Evolutionary conservation across 2,888 invertebrate genomes (phyloP), one percentile per base, ranked within the genome.

Genomic region (Ariolimax columbianus): DNA sequence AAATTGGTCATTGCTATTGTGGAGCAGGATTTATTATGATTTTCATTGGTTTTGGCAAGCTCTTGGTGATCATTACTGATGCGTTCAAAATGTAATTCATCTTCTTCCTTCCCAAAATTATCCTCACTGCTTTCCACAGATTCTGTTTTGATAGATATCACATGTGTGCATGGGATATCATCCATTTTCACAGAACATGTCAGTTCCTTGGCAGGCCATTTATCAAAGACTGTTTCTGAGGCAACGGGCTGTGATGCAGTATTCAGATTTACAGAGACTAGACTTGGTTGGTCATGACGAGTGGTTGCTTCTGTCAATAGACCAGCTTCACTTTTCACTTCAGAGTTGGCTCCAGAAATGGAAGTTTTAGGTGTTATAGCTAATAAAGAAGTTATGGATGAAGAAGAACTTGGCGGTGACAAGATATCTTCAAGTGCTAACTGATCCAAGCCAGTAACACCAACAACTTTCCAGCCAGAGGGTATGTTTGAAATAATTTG

Each of bases 401-500:
- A 40, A 11, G 43, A 55, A 19, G 14, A 9, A 26, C 14, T 26
- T 6, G 75, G 63, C 30, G 51, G 19, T 55, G 47, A 19, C 26
- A 78, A 3, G 9, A 19, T n/a, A 11, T 51, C 30, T 43, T 38
- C 43, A 2, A 38, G 43, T 23, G 17, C n/a, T 19, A 51, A 33
- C 47, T 72, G 43, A 30, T 79, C 43, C 19, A 79, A 43, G 11
- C 79, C 84, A 2, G 85, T 77, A 33, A 85, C 36, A 68, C 85
- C 85, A 30, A 85, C 82, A 38, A 85, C 82, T 55, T 85, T 38
- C 85, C 85, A 85, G 36, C 85, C 85, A 0, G 85, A 68, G 0
- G 85, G 85, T 55, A 85, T 55, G 51, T 38, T 85, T 55, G 85
- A 85, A 70, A 85, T 68, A 47, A 85, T 72, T 43, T 82, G 75